These are phyloP conservation scores for Formica exsecta DNA, from an alignment of 1,140 invertebrate genomes.

Conservation along the genomic window DNA sequence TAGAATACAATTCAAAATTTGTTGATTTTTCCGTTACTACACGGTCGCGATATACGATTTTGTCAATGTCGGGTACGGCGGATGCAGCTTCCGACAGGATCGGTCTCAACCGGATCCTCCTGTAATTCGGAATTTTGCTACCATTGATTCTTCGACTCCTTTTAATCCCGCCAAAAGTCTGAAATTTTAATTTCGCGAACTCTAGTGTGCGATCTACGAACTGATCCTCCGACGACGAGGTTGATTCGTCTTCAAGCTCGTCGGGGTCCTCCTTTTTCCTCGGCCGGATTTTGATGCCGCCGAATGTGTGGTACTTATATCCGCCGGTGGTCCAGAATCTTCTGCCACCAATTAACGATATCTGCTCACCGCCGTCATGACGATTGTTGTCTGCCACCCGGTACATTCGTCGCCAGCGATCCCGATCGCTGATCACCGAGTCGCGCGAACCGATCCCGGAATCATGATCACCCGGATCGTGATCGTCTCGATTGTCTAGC, in stretches of 20 bases:
- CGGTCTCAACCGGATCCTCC: slow-evolving; percentile 54
- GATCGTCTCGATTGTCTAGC: background rate
- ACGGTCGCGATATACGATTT: background rate
- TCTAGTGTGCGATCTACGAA: background rate
- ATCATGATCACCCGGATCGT: slow-evolving; percentile 63
- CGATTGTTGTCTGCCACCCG: background rate
- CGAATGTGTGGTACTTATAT: slow-evolving; percentile 79
- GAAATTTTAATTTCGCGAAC: slow-evolving; percentile 73
- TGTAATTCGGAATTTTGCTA: slow-evolving; percentile 52
- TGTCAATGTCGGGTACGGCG: too few relatives aligned
- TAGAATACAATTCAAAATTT: background rate
- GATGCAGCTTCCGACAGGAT: background rate
- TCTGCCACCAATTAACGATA: slow-evolving; percentile 57
- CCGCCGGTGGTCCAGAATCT: slow-evolving; percentile 71
- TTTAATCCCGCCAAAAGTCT: slow-evolving; percentile 80
- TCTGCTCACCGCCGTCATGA: slow-evolving; percentile 36
- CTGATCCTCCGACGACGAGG: background rate
- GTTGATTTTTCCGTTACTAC: background rate
- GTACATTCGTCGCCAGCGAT: slow-evolving; percentile 27
- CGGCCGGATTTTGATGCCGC: slow-evolving; percentile 74
- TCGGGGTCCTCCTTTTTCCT: slow-evolving; percentile 47
- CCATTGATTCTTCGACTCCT: slow-evolving; percentile 55
- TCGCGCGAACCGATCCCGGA: slow-evolving; percentile 77
- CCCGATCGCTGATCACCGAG: background rate
- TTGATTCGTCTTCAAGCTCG: slow-evolving; percentile 23